Evolutionary conservation across 2,888 invertebrate genomes (phyloP), one percentile per base, ranked within the genome.

Genomic region (Nomada lathburiana): DNA sequence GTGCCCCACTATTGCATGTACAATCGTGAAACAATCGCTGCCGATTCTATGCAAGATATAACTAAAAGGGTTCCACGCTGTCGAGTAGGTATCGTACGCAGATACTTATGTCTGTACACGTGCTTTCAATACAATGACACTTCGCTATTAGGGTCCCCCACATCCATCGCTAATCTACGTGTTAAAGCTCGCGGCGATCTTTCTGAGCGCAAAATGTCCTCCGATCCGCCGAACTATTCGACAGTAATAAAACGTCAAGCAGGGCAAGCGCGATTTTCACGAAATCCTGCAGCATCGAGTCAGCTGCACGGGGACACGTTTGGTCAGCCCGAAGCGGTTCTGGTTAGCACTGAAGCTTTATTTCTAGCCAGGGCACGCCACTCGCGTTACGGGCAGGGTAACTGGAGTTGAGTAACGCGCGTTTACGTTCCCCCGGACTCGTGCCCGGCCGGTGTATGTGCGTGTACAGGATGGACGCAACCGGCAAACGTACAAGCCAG

Each of bases 341-440:
- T 82, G 81, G 82, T 82, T 86, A 86, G 70, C 87, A 55, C 76
- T 83, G 65, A 64, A 84, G 72, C 75, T 82, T 82, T 85, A 85
- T 82, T 88, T 80, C 82, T 63, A 74, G 53, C 70, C 23, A 71
- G 47, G 62, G 62, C 63, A 67, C 76, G 60, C 68, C 78, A 73
- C 71, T 74, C 72, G 73, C 47, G 78, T 75, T 73, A 68, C 75
- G 69, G 80, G 67, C 68, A 64, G 50, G 74, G 78, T 79, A 85
- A 86, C 82, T 69, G 47, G 83, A 87, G 87, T 87, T 84, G 74
- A 85, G 86, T 80, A 87, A 89, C 88, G 83, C 83, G 78, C 86
- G 88, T 91, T 87, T 87, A 82, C 84, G 89, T 86, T 84, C 74
- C 76, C 47, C 11, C 60, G 23, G 62, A 63, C 68, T 62, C 76